Evolutionary conservation across 2,888 invertebrate genomes (phyloP), one percentile per base, ranked within the genome.

Genomic region (Agrotis exclamationis): DNA sequence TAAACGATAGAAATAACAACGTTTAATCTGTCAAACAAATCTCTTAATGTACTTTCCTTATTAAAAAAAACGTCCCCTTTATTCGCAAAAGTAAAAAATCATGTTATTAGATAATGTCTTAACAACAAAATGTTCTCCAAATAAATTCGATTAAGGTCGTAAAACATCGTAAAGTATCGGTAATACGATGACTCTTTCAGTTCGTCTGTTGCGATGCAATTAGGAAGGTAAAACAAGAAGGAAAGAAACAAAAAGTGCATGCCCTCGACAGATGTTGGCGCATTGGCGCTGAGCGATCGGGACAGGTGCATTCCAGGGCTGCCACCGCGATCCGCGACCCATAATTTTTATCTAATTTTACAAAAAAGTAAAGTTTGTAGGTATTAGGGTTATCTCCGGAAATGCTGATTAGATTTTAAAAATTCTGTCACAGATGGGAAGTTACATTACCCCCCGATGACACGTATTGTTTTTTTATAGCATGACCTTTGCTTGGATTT

Each of bases 251-350:
- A 92, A 91, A 91, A 92, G 88, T 89, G 91, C 91, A 92, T 85
- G 90, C 89, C 88, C 84, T 86, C 90, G 91, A 91, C 95, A 94
- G 94, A 94, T 94, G 95, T 92, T 90, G 91, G 92, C 92, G 93
- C 90, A 90, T 87, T 84, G 87, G 89, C 91, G 91, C 87, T 92
- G 94, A 95, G 90, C 91, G 93, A 92, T 91, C 87, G 85, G 85
- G 91, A 91, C 96, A 96, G 95, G 95, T 96, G 96, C 93, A 90
- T 84, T 78, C 28, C 86, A 95, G 95, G 95, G 95, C 74, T 94
- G 92, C 75, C 75, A 88, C 82, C 87, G 59, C 56, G 54, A 70
- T 63, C 81, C 85, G 66, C 53, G n/a, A 70, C 50, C 33, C 28
- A 57, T 33, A 39, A 60, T 56, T 56, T n/a, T 33, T 33, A 7